phyloP scores from a whole-genome alignment of 2,113 vertebrate species.

The Prunella himalayana region DNA sequence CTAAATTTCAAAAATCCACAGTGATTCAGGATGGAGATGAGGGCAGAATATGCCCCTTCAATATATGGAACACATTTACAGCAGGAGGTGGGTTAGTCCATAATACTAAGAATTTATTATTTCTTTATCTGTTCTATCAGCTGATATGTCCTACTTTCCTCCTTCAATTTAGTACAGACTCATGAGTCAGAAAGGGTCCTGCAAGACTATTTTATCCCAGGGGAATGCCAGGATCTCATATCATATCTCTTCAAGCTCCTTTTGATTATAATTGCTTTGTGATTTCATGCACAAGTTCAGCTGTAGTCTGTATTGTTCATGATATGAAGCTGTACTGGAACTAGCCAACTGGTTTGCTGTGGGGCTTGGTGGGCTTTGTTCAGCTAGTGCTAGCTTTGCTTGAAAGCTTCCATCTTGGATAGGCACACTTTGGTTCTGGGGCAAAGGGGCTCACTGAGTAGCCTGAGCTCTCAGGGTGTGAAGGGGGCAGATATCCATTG shows the following conservation, averaged over 20 bases:
- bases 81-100: not conserved
- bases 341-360: not conserved
- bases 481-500: not conserved
- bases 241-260: slow-evolving; percentile 23
- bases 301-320: not conserved
- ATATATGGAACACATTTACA: not conserved
- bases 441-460: not conserved
- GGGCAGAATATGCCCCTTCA: not conserved
- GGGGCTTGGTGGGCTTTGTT: not conserved
- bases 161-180: not conserved
- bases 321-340: not conserved
- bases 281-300: slow-evolving; percentile 17
- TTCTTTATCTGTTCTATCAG: slow-evolving; percentile 31
- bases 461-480: not conserved
- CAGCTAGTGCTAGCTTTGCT: not conserved
- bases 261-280: slow-evolving; percentile 36
- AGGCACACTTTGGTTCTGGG: not conserved
- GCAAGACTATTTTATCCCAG: slow-evolving; percentile 23
- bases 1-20: slow-evolving; percentile 13
- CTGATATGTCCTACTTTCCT: slow-evolving; percentile 31
- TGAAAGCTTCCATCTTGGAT: not conserved
- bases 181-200: slow-evolving; percentile 16
- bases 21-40: not conserved
- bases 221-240: slow-evolving; percentile 34
- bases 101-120: not conserved